These are phyloP conservation scores for Sylvilagus floridanus DNA, from an alignment of 2,797 vertebrate species.

Conservation along the genomic window DNA sequence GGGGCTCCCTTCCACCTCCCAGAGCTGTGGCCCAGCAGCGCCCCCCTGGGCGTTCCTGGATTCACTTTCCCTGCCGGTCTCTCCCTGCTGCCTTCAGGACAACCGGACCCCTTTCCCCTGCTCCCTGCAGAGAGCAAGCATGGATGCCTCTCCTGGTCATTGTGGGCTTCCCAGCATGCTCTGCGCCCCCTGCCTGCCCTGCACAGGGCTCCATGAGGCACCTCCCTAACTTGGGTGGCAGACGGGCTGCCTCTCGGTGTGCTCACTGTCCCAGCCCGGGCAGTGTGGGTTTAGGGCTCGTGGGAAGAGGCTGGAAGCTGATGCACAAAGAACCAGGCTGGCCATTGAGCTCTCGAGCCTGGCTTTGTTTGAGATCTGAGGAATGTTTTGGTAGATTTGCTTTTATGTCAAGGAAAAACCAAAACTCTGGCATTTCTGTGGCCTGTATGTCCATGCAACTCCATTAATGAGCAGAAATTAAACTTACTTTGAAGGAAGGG, in stretches of 20 bases:
- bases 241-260: neutral
- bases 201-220: neutral
- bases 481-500: neutral
- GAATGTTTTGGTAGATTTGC: conserved; percentile 54
- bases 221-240: neutral
- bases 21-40: neutral
- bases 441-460: neutral
- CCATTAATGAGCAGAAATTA: neutral
- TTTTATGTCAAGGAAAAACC: conserved; percentile 56
- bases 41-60: neutral
- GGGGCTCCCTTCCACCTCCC: too few relatives aligned
- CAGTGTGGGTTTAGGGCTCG: neutral
- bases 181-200: neutral
- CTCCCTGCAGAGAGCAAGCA: neutral
- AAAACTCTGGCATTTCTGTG: conserved; percentile 13
- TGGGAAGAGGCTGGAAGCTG: conserved; percentile 40
- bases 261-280: neutral
- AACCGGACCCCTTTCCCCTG: neutral
- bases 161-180: neutral
- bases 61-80: neutral
- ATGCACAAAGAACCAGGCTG: conserved; percentile 11
- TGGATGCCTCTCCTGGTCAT: neutral
- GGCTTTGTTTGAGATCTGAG: conserved; percentile 56
- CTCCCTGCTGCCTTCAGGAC: neutral
- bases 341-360: conserved; percentile 21